phyloP scores from a whole-genome alignment of 2,113 vertebrate genomes.

The Rhinogobius similis region DNA sequence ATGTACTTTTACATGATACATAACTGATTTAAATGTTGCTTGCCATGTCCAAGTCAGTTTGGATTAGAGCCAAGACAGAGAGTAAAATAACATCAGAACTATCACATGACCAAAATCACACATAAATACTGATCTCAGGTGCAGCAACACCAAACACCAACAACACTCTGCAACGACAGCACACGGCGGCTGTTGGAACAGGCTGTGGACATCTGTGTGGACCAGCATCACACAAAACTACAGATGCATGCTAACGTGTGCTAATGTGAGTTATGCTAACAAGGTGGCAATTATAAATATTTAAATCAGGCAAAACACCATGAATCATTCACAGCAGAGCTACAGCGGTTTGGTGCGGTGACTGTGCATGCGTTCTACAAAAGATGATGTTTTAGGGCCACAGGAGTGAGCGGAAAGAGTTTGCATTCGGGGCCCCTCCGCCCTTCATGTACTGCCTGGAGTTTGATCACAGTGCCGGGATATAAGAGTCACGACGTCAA shows the following conservation, averaged over 20 bases:
- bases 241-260: constrained; percentile 9
- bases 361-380: not conserved
- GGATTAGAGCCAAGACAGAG: too few relatives aligned
- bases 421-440: too few relatives aligned
- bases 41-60: too few relatives aligned
- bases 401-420: too few relatives aligned
- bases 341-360: constrained; percentile 13
- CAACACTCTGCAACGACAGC: not conserved
- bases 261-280: constrained; percentile 9
- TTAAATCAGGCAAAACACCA: constrained; percentile 8
- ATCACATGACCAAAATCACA: not conserved
- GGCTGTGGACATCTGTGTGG: constrained; percentile 5
- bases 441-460: too few relatives aligned
- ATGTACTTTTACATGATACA: too few relatives aligned
- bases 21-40: too few relatives aligned
- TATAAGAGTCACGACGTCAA: too few relatives aligned
- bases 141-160: not conserved
- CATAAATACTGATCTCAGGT: not conserved
- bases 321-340: not conserved
- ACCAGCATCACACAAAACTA: constrained; percentile 2
- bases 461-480: too few relatives aligned
- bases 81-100: too few relatives aligned
- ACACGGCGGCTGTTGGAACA: not conserved
- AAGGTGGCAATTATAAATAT: constrained; percentile 8
- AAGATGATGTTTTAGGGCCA: not conserved